These are phyloP conservation scores for Poecilus cupreus DNA, from an alignment of 2,888 invertebrate species.

Conservation along the genomic window DNA sequence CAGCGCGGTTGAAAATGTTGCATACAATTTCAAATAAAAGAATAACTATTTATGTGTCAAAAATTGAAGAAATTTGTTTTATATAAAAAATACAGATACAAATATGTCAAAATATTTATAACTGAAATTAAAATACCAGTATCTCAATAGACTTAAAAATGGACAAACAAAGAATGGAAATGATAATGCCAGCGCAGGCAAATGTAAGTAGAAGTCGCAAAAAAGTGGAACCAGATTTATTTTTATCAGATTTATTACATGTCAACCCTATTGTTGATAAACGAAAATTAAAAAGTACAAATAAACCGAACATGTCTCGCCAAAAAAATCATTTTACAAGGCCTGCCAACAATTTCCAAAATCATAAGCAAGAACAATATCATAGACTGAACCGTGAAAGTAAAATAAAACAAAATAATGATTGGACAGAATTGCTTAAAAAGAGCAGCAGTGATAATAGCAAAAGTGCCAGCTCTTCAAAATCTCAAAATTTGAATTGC, in stretches of 20 bases:
- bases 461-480: neutral
- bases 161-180: conserved; percentile 45
- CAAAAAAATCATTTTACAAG: neutral
- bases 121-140: neutral
- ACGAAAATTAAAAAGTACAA: conserved; percentile 22
- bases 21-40: conserved; percentile 17
- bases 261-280: conserved; percentile 45
- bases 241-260: conserved; percentile 42
- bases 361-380: conserved; percentile 49
- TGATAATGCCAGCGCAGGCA: conserved; percentile 10
- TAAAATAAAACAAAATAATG: conserved; percentile 44
- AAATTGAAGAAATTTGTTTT: conserved; percentile 21
- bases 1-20: too few relatives aligned
- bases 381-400: conserved; percentile 45
- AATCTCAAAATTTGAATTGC: conserved; percentile 6
- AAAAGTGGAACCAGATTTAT: conserved; percentile 15
- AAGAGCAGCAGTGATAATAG: neutral
- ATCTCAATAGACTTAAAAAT: conserved; percentile 6
- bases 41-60: neutral
- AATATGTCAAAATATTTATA: neutral
- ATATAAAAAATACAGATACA: conserved; percentile 6
- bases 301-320: neutral
- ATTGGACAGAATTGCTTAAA: conserved; percentile 8
- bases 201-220: neutral
- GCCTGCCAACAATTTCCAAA: conserved; percentile 13